These are phyloP conservation scores for Merodon equestris DNA, from an alignment of 2,888 invertebrate species.

Conservation along the genomic window DNA sequence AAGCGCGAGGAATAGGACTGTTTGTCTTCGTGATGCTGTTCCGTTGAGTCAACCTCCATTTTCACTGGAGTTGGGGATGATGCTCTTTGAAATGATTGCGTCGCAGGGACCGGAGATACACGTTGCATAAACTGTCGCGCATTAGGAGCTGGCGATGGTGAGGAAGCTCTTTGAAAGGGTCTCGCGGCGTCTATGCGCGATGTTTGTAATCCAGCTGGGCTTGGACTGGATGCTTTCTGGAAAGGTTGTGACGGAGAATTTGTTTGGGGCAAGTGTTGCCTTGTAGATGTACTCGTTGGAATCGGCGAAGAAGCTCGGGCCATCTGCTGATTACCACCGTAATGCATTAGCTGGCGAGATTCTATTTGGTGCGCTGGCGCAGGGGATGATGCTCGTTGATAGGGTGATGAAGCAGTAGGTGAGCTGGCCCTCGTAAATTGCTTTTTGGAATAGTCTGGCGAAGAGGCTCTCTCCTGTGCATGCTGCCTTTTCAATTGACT, in stretches of 20 bases:
- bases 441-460: slow-evolving; percentile 71
- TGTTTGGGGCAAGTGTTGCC: no score
- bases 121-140: slow-evolving; percentile 5
- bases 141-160: no score
- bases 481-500: slow-evolving; percentile 74
- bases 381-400: slow-evolving; percentile 10
- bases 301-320: slow-evolving; percentile 18
- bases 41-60: not conserved
- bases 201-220: not conserved
- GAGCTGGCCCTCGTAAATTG: slow-evolving; percentile 24
- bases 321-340: not conserved
- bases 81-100: slow-evolving; percentile 24
- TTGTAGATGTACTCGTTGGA: not conserved
- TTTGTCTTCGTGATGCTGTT: slow-evolving; percentile 70
- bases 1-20: slow-evolving; percentile 74
- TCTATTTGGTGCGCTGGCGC: slow-evolving; percentile 5
- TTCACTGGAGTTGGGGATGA: slow-evolving; percentile 2
- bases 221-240: slow-evolving; percentile 24
- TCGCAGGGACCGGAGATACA: not conserved
- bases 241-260: not conserved
- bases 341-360: slow-evolving; percentile 6
- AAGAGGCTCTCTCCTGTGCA: slow-evolving; percentile 72
- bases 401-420: not conserved
- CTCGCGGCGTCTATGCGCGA: no score
- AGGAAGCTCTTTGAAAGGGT: not conserved